Conservation (phyloP, 2,888 invertebrate genomes). For the Mesorhabditis spiculigera region DNA sequence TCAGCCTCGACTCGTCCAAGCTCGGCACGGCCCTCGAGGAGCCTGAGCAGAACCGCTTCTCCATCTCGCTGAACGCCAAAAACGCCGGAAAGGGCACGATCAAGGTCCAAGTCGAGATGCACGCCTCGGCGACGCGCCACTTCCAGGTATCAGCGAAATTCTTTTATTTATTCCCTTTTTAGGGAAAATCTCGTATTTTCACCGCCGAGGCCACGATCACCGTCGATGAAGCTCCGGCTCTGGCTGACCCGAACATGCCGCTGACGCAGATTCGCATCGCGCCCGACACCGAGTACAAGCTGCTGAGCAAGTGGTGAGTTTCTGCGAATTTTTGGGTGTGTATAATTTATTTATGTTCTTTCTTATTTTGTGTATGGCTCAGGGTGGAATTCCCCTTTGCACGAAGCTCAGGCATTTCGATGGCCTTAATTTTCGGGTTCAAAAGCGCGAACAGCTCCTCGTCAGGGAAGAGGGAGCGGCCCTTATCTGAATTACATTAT, state of each 20-base stretch:
- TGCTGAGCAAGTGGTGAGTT: conserved; percentile 23
- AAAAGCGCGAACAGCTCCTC: too few species aligned
- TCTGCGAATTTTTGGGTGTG: too few species aligned
- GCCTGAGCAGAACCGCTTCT: conserved; percentile 25
- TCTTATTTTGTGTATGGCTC: too few species aligned
- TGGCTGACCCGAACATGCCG: conserved; percentile 13
- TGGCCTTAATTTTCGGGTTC: too few species aligned
- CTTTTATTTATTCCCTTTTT: not conserved
- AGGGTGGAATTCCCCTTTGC: too few species aligned
- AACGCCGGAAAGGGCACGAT: conserved; percentile 23
- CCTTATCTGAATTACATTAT: too few species aligned
- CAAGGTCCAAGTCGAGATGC: conserved; percentile 21
- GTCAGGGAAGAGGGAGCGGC: too few species aligned
- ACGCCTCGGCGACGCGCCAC: conserved; percentile 22
- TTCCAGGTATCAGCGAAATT: conserved; percentile 17
- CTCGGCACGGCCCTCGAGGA: conserved; percentile 25
- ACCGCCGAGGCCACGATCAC: conserved; percentile 20
- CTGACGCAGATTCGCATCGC: conserved; percentile 26
- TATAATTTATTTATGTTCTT: too few species aligned
- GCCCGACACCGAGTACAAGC: conserved; percentile 27
- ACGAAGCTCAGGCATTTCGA: too few species aligned
- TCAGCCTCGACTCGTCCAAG: conserved; percentile 19
- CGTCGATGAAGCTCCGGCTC: conserved; percentile 30
- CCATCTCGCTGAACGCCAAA: conserved; percentile 30
- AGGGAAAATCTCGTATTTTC: conserved; percentile 17